Evolutionary conservation across 2,797 vertebrate species (phyloP), one percentile per base, ranked within the genome.

Genomic region (Muscicapa striata): DNA sequence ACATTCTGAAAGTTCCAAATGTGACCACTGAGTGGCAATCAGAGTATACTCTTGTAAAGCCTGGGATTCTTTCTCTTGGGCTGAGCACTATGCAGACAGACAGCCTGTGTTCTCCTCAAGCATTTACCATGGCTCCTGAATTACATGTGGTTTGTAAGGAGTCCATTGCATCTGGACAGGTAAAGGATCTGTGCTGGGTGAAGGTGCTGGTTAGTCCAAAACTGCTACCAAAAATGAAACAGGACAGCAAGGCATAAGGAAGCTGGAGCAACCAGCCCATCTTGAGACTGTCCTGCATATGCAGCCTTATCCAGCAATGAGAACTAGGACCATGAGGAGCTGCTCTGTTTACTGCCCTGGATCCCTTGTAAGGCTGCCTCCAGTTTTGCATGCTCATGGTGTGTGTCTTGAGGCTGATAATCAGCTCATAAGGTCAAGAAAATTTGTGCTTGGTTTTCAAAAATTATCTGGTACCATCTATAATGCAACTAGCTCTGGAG

Each of bases 301-400:
- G 32, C 13, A 59, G 5, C 5, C n/a, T 26, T 38, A 13, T 15
- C 14, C 23, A 72, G 18, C 61, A 66, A 17, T 6, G 45, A 62
- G 26, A 63, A 2, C 4, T 51, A 8, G 22, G 4, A 5, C 8
- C 1, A 14, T 36, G 40, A 36, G 18, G 5, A 76, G 2, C 15
- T 45, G 19, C 3, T 73, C 4, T 34, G 5, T 51, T 82, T 32
- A 22, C 7, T 61, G 9, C 4, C 9, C 11, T 45, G 11, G 13
- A 66, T 29, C 11, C 16, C 21, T 82, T 63, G 8, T 4, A 62
- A 61, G 10, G 6, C 9, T 62, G 11, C 5, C 1, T 58, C 11
- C 4, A 18, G 34, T 24, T 64, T 62, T 32, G 9, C 6, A 19
- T 36, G 4, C n/a, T 64, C 32, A 19, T 30, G 5, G 3, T 57